Conservation (phyloP, 2,797 vertebrate species). For the Sebastolobus alascanus region DNA sequence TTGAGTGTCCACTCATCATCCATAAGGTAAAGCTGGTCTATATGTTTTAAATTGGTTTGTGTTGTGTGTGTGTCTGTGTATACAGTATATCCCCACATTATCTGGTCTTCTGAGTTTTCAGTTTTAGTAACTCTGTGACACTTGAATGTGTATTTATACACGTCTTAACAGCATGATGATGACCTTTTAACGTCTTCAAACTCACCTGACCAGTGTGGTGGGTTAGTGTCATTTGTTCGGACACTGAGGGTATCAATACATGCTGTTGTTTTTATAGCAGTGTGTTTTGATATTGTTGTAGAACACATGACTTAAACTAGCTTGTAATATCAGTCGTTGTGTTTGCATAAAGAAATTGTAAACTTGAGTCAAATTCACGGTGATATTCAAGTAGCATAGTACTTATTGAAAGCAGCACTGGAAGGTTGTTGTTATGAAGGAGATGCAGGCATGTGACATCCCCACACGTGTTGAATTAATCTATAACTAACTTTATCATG, state of each 20-base stretch:
- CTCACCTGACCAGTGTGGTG: background rate
- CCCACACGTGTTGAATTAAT: background rate
- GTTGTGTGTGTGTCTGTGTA: background rate
- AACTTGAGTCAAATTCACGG: background rate
- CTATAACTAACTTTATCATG: background rate
- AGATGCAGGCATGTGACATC: background rate
- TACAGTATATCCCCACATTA: background rate
- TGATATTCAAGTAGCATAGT: background rate
- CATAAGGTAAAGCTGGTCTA: conserved; percentile 90
- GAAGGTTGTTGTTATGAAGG: background rate
- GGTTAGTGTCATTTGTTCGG: background rate
- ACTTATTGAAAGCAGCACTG: background rate
- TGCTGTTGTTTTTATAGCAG: background rate
- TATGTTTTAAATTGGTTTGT: background rate
- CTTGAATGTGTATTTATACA: background rate
- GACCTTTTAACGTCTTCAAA: background rate
- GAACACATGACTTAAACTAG: background rate
- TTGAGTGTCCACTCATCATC: conserved; percentile 98
- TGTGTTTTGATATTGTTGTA: background rate
- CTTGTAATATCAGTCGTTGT: background rate
- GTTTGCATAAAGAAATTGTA: background rate
- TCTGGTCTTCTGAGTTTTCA: background rate
- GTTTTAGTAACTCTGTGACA: background rate
- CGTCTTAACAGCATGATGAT: background rate
- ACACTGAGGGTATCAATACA: background rate